phyloP scores from a whole-genome alignment of 2,888 invertebrate genomes.

The Cheilosia vulpina region DNA sequence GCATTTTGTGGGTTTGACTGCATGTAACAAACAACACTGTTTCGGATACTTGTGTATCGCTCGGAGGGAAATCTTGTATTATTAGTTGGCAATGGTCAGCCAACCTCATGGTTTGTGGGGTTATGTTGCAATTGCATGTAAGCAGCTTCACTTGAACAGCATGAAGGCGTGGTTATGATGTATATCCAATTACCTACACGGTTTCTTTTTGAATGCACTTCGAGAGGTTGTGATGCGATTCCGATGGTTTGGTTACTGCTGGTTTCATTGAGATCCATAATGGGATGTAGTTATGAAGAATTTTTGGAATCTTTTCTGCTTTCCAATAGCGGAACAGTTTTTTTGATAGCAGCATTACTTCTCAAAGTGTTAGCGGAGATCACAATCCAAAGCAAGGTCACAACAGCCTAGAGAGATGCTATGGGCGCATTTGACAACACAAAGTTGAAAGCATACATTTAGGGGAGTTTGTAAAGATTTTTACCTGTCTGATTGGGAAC shows the following conservation, averaged over 20 bases:
- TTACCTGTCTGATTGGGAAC: neutral
- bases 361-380: constrained; percentile 41
- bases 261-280: neutral
- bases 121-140: constrained; percentile 49
- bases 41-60: constrained; percentile 61
- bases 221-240: neutral
- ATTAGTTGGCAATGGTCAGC: constrained; percentile 60
- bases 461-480: neutral
- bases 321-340: neutral
- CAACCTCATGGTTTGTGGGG: constrained; percentile 39
- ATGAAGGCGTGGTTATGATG: constrained; percentile 70
- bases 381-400: neutral
- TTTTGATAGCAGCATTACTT: neutral
- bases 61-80: constrained; percentile 58
- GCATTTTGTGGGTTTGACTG: constrained; percentile 51
- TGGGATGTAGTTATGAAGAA: no score
- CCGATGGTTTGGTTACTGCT: neutral
- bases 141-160: constrained; percentile 55
- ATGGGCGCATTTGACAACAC: neutral
- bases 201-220: constrained; percentile 16
- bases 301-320: neutral
- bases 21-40: constrained; percentile 58
- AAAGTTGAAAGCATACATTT: neutral
- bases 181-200: constrained; percentile 43
- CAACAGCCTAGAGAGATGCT: neutral